A percentile compares a stretch with the other conserved stretches of the same genome.
Conservation (phyloP, 2,888 invertebrate species). For the Heliconius charithonia region DNA sequence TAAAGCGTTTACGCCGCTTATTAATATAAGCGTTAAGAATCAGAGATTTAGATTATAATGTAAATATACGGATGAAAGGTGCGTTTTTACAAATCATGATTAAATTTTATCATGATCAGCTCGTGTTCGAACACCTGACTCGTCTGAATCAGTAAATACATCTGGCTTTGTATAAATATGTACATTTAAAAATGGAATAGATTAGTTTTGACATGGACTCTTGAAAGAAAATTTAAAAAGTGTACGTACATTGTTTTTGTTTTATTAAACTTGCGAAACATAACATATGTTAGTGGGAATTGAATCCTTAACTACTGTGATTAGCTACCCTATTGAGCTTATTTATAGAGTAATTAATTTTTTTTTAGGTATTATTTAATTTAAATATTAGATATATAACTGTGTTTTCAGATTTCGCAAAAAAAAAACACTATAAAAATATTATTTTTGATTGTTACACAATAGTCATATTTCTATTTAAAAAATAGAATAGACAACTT, state of each 20-base stretch:
- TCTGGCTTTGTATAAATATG: conserved; percentile 3
- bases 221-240: neutral
- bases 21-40: conserved; percentile 10
- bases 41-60: conserved; percentile 19
- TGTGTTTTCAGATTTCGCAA: neutral
- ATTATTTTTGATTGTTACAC: no score
- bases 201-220: neutral
- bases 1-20: neutral
- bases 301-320: no score
- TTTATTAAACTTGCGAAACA: no score
- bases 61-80: conserved; percentile 21
- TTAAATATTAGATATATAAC: neutral
- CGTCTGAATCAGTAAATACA: neutral
- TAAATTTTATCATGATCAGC: conserved; percentile 2
- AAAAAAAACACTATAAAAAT: no score
- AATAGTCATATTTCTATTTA: neutral
- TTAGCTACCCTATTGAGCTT: no score
- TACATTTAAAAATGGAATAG: neutral
- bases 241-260: no score
- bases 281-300: no score
- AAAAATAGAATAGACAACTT: neutral
- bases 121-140: conserved; percentile 18
- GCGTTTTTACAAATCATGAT: conserved; percentile 31
- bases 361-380: no score
- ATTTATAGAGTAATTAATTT: no score